Conservation (phyloP, 2,797 vertebrate genomes). For the Urophycis tenuis region DNA sequence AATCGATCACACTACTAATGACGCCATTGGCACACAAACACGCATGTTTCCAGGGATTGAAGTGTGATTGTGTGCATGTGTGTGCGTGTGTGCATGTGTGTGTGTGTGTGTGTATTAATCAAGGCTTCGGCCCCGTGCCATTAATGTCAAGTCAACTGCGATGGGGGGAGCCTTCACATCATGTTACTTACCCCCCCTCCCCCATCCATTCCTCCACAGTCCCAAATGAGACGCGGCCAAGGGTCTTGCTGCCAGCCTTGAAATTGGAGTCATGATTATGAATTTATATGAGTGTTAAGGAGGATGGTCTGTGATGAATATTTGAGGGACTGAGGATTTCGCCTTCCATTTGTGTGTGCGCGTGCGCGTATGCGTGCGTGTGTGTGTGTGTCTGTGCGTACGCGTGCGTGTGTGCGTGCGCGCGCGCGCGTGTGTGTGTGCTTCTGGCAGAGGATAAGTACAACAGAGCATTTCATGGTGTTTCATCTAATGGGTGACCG, state of each 20-base stretch:
- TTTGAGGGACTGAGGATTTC: conserved; percentile 29
- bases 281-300: conserved; percentile 86
- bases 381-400: not conserved
- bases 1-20: too few species aligned
- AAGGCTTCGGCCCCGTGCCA: conserved; percentile 34
- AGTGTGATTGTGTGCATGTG: not conserved
- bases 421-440: not conserved
- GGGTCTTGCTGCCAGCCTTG: conserved; percentile 38
- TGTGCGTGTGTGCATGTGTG: conserved; percentile 21
- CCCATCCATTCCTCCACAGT: conserved; percentile 38
- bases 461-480: conserved; percentile 19
- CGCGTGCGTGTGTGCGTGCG: too few species aligned
- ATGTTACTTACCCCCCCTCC: conserved; percentile 15
- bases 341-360: not conserved
- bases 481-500: conserved; percentile 26
- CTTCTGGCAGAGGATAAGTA: not conserved
- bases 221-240: conserved; percentile 60
- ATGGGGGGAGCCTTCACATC: conserved; percentile 25
- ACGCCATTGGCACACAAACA: too few species aligned
- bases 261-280: conserved; percentile 75
- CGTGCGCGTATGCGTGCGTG: not conserved
- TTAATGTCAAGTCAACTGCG: conserved; percentile 62
- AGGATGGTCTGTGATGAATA: conserved; percentile 49
- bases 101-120: conserved; percentile 61
- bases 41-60: too few species aligned